A percentile compares a stretch with the other conserved stretches of the same genome.
Evolutionary conservation across 1,140 invertebrate genomes (phyloP).

Genomic region (Zaprionus tsacasi): DNA sequence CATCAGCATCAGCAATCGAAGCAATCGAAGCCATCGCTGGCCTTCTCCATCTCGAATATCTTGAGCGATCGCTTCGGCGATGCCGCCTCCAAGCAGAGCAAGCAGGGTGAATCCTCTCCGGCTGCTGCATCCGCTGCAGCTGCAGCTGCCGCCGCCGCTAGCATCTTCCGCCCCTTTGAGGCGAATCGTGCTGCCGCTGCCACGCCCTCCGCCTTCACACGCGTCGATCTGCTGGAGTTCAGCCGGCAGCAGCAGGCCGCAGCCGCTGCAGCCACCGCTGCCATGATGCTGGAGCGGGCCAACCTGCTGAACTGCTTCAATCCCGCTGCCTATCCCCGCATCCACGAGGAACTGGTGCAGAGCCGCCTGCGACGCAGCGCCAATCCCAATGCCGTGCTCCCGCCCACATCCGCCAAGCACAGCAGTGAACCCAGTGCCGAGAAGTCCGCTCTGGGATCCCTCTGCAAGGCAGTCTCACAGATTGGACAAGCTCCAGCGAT

Average conservation of each 20-base stretch:
- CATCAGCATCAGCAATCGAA: slow-evolving; percentile 63
- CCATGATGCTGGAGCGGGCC: slow-evolving; percentile 82
- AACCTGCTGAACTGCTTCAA: slow-evolving; percentile 83
- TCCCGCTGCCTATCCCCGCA: slow-evolving; percentile 80
- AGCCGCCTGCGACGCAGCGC: slow-evolving; percentile 69
- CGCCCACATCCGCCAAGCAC: slow-evolving; percentile 44
- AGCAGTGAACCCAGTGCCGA: slow-evolving; percentile 47
- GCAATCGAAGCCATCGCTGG: slow-evolving; percentile 70
- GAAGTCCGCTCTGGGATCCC: slow-evolving; percentile 85
- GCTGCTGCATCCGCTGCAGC: slow-evolving; percentile 21
- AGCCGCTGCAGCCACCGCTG: slow-evolving; percentile 75
- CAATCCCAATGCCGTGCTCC: slow-evolving; percentile 43
- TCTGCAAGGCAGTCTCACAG: slow-evolving; percentile 87
- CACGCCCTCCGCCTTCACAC: slow-evolving; percentile 79
- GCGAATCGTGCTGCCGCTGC: slow-evolving; percentile 58
- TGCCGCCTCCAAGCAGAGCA: slow-evolving; percentile 44
- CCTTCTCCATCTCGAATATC: slow-evolving; percentile 83
- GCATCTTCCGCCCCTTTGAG: slow-evolving; percentile 81
- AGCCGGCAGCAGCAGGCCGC: slow-evolving; percentile 79
- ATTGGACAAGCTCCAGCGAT: slow-evolving; percentile 85
- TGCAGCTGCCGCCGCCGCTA: slow-evolving; percentile 41
- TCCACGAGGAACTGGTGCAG: slow-evolving; percentile 83
- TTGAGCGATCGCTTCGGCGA: slow-evolving; percentile 83
- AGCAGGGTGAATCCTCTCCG: slow-evolving; percentile 31
- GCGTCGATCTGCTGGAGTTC: slow-evolving; percentile 78